Conservation (phyloP, 2,113 vertebrate species). For the Arothron firmamentum region DNA sequence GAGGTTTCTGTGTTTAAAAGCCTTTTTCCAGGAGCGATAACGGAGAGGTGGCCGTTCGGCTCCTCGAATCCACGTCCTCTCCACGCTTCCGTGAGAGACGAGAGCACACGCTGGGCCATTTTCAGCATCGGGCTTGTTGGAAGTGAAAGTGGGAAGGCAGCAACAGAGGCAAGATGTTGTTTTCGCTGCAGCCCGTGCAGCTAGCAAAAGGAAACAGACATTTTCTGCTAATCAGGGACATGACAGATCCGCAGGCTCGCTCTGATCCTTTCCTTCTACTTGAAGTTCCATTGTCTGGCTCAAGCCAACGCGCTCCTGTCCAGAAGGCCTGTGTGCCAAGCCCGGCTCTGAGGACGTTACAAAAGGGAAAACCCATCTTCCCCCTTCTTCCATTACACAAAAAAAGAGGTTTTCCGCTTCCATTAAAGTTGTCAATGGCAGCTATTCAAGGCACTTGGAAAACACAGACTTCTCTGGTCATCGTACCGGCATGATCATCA, state of each 20-base stretch:
- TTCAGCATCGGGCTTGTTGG: conserved; percentile 1
- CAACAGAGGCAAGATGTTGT: conserved; percentile 5
- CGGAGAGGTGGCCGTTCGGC: conserved; percentile 29
- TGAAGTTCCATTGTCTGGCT: conserved; percentile 41
- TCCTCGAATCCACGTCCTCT: conserved; percentile 10
- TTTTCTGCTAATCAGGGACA: conserved; percentile 36
- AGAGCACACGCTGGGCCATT: conserved; percentile 1
- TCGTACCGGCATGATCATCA: conserved; percentile 41
- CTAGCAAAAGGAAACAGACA: conserved; percentile 25
- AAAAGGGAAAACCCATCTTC: conserved; percentile 53
- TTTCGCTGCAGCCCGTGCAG: conserved; percentile 8
- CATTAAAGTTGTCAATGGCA: conserved; percentile 54
- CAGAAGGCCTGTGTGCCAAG: conserved; percentile 44
- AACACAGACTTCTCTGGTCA: conserved; percentile 40
- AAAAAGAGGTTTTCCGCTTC: conserved; percentile 52
- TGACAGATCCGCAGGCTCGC: conserved; percentile 22
- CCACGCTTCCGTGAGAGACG: conserved; percentile 13
- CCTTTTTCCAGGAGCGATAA: conserved; percentile 7
- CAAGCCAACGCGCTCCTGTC: conserved; percentile 26
- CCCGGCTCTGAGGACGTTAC: conserved; percentile 41
- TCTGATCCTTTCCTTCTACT: conserved; percentile 40
- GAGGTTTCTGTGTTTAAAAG: conserved; percentile 16
- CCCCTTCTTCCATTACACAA: conserved; percentile 52
- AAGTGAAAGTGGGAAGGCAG: conserved; percentile 18
- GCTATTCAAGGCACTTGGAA: conserved; percentile 56